Percentiles rank a stretch among this genome's conserved stretches.
These are phyloP conservation scores for Uria lomvia DNA, from an alignment of 2,113 vertebrate species.

Conservation along the genomic window DNA sequence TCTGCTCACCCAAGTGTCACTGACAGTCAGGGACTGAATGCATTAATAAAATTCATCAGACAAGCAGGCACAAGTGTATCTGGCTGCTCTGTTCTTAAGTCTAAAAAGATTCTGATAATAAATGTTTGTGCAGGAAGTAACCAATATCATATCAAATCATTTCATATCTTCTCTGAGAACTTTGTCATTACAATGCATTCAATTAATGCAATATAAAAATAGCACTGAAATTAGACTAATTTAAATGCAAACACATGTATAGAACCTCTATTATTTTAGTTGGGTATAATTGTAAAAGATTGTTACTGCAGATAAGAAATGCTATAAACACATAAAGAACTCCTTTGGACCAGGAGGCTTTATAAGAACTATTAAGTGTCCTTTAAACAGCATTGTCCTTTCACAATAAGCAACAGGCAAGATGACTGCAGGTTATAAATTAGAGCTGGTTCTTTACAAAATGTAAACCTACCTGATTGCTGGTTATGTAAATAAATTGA, in stretches of 20 bases:
- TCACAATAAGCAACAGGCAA: background rate
- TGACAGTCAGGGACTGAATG: background rate
- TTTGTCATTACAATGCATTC: background rate
- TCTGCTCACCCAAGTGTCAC: background rate
- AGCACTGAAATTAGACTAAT: background rate
- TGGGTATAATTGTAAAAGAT: background rate
- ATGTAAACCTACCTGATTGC: background rate
- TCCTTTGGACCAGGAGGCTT: background rate
- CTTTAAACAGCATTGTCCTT: background rate
- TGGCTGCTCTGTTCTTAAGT: background rate
- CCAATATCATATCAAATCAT: background rate
- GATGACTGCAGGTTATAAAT: background rate
- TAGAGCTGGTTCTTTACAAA: background rate
- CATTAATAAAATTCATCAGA: background rate
- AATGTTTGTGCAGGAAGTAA: background rate
- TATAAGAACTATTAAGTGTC: background rate
- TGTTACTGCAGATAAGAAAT: background rate
- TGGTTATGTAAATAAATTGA: background rate
- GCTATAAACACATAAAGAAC: background rate
- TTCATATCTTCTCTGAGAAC: background rate
- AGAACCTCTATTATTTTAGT: background rate
- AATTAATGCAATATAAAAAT: background rate
- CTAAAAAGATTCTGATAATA: background rate
- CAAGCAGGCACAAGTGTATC: background rate
- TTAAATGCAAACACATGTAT: background rate